phyloP scores from a whole-genome alignment of 2,888 invertebrate genomes.

The Euplagia quadripunctaria region DNA sequence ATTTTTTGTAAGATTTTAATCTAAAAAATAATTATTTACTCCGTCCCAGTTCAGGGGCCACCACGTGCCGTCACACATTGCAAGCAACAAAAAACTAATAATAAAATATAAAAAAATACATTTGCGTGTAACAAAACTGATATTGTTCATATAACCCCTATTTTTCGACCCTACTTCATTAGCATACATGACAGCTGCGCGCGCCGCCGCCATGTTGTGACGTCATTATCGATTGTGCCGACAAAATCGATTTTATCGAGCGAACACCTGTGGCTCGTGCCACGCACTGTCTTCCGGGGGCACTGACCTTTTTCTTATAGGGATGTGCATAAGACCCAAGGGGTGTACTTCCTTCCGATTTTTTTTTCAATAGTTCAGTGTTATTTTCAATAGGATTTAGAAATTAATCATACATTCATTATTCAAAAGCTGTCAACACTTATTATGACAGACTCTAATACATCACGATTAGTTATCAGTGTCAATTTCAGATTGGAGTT shows the following conservation, averaged over 20 bases:
- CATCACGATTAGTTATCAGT: no score
- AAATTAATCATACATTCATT: neutral
- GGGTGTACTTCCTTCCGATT: conserved; percentile 7
- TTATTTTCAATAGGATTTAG: neutral
- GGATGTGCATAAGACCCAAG: conserved; percentile 30
- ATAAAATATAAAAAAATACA: conserved; percentile 54
- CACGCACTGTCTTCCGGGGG: conserved; percentile 74
- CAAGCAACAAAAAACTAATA: conserved; percentile 25
- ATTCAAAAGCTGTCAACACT: neutral
- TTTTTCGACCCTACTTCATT: conserved; percentile 70
- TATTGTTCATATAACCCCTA: conserved; percentile 64
- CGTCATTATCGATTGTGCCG: conserved; percentile 81
- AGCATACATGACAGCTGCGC: conserved; percentile 80
- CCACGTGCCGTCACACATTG: conserved; percentile 18
- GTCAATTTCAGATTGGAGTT: no score
- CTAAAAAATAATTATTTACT: neutral
- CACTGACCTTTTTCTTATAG: conserved; percentile 68
- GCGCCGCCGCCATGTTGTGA: conserved; percentile 73
- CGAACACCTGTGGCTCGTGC: conserved; percentile 82
- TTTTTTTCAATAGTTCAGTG: neutral
- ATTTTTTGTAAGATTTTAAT: neutral
- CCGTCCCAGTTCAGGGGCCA: conserved; percentile 20
- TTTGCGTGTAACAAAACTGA: conserved; percentile 61
- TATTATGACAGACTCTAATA: neutral
- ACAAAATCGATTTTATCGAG: conserved; percentile 79